Percentiles rank a stretch among this genome's conserved stretches.
These are phyloP conservation scores for Trissolcus brochymenae DNA, from an alignment of 2,888 invertebrate species.

Conservation along the genomic window DNA sequence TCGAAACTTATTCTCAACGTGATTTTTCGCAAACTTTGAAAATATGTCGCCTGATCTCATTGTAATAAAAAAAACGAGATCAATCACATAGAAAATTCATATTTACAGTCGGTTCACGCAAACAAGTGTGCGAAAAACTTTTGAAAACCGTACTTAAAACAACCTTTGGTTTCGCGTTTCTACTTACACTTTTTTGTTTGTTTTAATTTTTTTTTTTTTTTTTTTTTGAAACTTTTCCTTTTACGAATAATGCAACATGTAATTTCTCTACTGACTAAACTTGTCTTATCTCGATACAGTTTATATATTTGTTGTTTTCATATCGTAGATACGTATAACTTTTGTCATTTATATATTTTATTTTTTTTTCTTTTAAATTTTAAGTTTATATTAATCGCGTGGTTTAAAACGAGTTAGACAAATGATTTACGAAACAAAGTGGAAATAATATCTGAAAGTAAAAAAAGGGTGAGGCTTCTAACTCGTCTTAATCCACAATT, in stretches of 20 bases:
- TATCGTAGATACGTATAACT: slow-evolving; percentile 2
- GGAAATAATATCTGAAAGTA: slow-evolving; percentile 15
- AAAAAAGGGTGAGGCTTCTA: slow-evolving; percentile 14
- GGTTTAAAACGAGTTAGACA: slow-evolving; percentile 29
- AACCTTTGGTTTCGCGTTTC: slow-evolving; percentile 50
- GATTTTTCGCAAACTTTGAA: slow-evolving; percentile 5
- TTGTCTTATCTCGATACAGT: slow-evolving; percentile 6
- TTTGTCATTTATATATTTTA: slow-evolving; percentile 6
- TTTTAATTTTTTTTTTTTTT: slow-evolving; percentile 9
- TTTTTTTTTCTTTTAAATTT: slow-evolving; percentile 5
- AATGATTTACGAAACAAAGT: neutral
- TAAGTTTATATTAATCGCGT: neutral
- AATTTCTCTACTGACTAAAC: slow-evolving; percentile 44
- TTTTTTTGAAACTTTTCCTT: neutral
- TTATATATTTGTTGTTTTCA: no score
- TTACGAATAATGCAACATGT: slow-evolving; percentile 26
- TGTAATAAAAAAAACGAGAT: neutral
- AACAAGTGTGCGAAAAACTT: slow-evolving; percentile 13
- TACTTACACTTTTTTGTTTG: slow-evolving; percentile 30
- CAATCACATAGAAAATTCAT: slow-evolving; percentile 25
- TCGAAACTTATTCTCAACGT: slow-evolving; percentile 14
- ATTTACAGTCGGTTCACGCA: slow-evolving; percentile 29
- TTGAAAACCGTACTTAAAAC: slow-evolving; percentile 35
- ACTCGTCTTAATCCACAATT: slow-evolving; percentile 19
- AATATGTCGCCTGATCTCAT: slow-evolving; percentile 4